Base-by-base conservation (phyloP, 2,797 vertebrate genomes). In the Trematomus bernacchii region DNA sequence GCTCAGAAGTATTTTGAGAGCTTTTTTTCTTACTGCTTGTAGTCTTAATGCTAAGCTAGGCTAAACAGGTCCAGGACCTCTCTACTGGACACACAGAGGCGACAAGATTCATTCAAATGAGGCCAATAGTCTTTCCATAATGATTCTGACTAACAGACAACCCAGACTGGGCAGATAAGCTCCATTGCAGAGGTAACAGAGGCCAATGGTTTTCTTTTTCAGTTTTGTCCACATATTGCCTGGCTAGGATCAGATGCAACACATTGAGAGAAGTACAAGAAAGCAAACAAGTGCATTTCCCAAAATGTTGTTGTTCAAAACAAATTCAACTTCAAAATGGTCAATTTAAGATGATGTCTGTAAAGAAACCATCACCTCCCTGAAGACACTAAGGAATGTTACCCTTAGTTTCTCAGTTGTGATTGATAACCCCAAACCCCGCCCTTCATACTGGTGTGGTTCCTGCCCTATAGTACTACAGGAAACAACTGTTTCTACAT, bases 291-390 rank as follows among this genome's bases (percentile, higher is more conserved):
- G 33, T 40, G 43, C 42, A 63, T 76, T 73, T 66, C 48, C 58
- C 14, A 79, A 76, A 55, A 37, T 78, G 15, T 18, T 43, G 15
- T 37, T 65, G n/a, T 61, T 70, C 19, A 43, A 55, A 18, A 0
- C 47, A 23, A 50, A 0, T 30, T 23, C 23, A 33, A 40, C 54
- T 53, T 61, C 0, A 37, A n/a, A 57, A 55, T 51, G 23, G n/a
- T 70, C 69, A 66, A 30, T 62, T 88, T 73, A 84, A 90, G 92
- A 93, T 91, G 92, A 96, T 96, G 95, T 96, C 95, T 95, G 93
- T 96, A 95, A 97, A 96, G 95, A 97, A 96, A 97, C 94, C 93
- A 62, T 95, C 82, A 87, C 89, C 92, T 92, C 93, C 89, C 93
- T 95, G 96, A 95, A 96, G 96, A 97, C 96, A 96, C 95, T 96